These are phyloP conservation scores for Lithophane ornitopus DNA, from an alignment of 2,888 invertebrate genomes.

Conservation along the genomic window DNA sequence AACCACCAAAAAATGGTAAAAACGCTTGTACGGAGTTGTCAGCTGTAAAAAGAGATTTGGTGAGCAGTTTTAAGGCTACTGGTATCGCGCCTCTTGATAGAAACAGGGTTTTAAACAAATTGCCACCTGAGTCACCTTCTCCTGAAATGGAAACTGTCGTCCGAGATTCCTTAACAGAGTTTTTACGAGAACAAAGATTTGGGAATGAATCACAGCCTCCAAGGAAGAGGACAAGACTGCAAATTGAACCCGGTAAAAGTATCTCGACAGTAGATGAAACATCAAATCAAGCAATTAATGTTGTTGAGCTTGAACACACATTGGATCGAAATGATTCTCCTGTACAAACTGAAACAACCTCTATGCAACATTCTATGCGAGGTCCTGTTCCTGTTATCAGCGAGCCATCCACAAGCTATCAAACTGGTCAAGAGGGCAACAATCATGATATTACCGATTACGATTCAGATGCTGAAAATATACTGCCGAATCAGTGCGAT, in stretches of 20 bases:
- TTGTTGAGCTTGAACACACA: constrained; percentile 15
- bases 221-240: constrained; percentile 38
- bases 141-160: too few relatives aligned
- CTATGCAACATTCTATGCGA: neutral
- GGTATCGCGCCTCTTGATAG: too few relatives aligned
- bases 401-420: constrained; percentile 14
- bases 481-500: constrained; percentile 11
- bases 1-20: constrained; percentile 32
- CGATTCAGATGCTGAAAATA: constrained; percentile 11
- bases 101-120: too few relatives aligned
- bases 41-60: constrained; percentile 19
- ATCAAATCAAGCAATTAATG: constrained; percentile 5
- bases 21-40: constrained; percentile 1
- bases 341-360: neutral
- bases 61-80: constrained; percentile 6
- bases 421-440: constrained; percentile 27
- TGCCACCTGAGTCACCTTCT: too few relatives aligned
- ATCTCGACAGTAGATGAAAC: constrained; percentile 30
- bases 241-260: constrained; percentile 46
- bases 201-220: constrained; percentile 31
- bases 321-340: constrained; percentile 9
- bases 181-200: constrained; percentile 43
- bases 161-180: constrained; percentile 20
- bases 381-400: constrained; percentile 7
- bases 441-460: constrained; percentile 19